A percentile compares a stretch with the other conserved stretches of the same genome.
Evolutionary conservation across 2,113 vertebrate genomes (phyloP).

Genomic region (Condylura cristata): DNA sequence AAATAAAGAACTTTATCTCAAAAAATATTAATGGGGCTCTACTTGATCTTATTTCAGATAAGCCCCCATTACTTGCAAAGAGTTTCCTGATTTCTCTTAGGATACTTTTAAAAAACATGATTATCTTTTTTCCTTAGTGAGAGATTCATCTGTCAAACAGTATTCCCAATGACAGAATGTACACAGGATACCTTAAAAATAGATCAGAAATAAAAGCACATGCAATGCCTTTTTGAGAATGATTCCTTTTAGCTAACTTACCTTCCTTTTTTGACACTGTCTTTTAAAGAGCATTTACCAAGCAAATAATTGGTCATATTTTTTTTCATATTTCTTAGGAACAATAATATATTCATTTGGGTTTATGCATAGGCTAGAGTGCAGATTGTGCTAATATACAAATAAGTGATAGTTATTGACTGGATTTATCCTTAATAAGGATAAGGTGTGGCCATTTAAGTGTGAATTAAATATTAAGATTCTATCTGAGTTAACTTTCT

Average conservation of each 20-base stretch:
- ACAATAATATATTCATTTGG: too few relatives aligned
- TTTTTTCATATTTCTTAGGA: not conserved
- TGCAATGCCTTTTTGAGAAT: not conserved
- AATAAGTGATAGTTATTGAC: not conserved
- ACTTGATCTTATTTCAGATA: constrained; percentile 72
- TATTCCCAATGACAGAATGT: constrained; percentile 6
- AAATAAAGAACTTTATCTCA: constrained; percentile 68
- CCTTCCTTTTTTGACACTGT: not conserved
- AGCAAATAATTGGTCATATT: not conserved
- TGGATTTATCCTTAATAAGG: not conserved
- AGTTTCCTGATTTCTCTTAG: constrained; percentile 44
- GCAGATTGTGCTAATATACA: not conserved
- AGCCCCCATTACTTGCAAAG: constrained; percentile 51
- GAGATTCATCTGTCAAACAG: constrained; percentile 60
- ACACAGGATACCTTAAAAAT: constrained; percentile 55
- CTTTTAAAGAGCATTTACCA: constrained; percentile 9
- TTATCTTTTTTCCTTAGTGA: constrained; percentile 61
- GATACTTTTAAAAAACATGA: constrained; percentile 64
- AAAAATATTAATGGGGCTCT: constrained; percentile 63
- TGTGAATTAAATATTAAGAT: too few relatives aligned
- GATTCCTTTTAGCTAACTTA: not conserved
- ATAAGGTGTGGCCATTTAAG: not conserved
- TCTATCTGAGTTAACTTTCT: not conserved
- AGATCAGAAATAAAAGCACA: constrained; percentile 38
- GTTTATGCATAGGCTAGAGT: too few relatives aligned